Base-by-base conservation (phyloP, 1,140 invertebrate species). In the Pachyrhynchus sulphureomaculatus region DNA sequence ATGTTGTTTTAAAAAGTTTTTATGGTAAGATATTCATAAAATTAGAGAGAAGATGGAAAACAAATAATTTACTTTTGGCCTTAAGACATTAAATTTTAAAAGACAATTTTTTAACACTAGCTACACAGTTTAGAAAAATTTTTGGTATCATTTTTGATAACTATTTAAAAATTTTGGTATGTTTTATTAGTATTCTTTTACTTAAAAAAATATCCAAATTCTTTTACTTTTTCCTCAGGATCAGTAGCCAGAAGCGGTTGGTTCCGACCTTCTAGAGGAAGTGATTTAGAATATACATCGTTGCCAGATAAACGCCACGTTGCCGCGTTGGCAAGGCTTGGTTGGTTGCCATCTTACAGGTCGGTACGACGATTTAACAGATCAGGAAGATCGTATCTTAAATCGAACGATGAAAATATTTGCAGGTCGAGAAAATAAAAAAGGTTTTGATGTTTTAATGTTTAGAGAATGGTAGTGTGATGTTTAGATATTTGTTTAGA, bases 321-420 rank as follows among this genome's bases (percentile, higher is more conserved):
- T 71, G 89, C 88, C 53, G 83, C 88, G 15, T 79, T 90, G 66
- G 89, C 88, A 65, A 82, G 88, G 45, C 83, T 88, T 68, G 89
- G 89, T 60, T 89, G 88, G 84, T 79, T 91, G 64, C 88, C 88
- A 49, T 82, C 85, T 29, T 86, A 88, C 76, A 82, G 86, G 73
- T 83, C 82, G 67, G 75, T 84, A 61, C 80, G 86, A 71, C 80
- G 84, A 66, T 89, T 88, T 76, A 87, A 84, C 79, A 83, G 88
- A 73, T 88, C 86, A 67, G 87, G 86, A 66, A 78, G 86, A 74
- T 84, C 80, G 1, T 54, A 36, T 26, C 13, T 54, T 2, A 36
- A 32, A 21, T 15, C 47, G 2, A 29, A 51, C n/a, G 23, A 13
- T 24, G n/a, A 62, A n/a, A 59, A 55, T 33, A 49, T 58, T 45